Evolutionary conservation across 2,888 invertebrate genomes (phyloP), one percentile per base, ranked within the genome.

Genomic region (Myopa tessellatipennis): DNA sequence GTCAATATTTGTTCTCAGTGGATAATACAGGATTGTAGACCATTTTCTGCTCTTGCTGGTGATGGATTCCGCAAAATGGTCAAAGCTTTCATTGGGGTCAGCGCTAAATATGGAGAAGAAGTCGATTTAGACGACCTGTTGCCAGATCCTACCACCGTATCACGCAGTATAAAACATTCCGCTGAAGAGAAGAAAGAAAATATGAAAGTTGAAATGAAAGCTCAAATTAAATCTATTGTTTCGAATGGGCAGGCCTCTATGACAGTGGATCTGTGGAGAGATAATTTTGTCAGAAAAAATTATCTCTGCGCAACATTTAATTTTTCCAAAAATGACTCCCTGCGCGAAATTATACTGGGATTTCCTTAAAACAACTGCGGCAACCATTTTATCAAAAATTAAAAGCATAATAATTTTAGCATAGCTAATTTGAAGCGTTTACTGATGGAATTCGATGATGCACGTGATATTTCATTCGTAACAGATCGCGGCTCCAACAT

Each of bases 191-290:
- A 76, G 50, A 76, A 73, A 78, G 58, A 58, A n/a, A 12, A 71
- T 63, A 69, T 80, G n/a, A 72, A 26, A 60, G n/a, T n/a, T n/a
- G n/a, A n/a, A n/a, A n/a, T n/a, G n/a, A n/a, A n/a, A n/a, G 68
- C 58, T 34, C 77, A 77, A 63, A 74, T 81, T 61, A 69, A 69
- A 18, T 61, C 76, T 58, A 70, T 77, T 26, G 78, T 78, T 52
- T 38, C 69, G 60, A 71, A 77, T 50, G 79, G 79, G 69, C 76
- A 78, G 63, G 79, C 67, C n/a, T n/a, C n/a, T n/a, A n/a, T n/a
- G n/a, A n/a, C n/a, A n/a, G n/a, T n/a, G n/a, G n/a, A n/a, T n/a
- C 67, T 80, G 78, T 83, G 81, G 81, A 76, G 77, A 6, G 81
- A 82, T 67, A 75, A 81, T 38, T 82, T 79, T 65, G 79, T 81